A percentile compares a stretch with the other conserved stretches of the same genome.
Conservation (phyloP, 2,113 vertebrate species). For the Tamias sibiricus region DNA sequence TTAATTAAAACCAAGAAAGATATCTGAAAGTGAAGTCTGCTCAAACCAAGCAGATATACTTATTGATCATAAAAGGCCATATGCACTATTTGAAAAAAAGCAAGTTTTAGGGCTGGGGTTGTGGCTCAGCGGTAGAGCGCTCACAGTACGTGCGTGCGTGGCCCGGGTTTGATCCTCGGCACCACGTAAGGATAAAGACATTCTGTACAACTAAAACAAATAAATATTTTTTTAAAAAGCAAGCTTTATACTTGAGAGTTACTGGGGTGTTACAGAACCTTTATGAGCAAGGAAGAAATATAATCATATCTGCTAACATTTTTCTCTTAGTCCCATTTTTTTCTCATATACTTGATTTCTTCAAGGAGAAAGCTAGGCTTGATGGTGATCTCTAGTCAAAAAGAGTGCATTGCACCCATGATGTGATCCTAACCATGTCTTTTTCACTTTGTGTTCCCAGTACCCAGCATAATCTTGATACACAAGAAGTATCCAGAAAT, state of each 20-base stretch:
- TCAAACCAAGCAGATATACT: constrained; percentile 37
- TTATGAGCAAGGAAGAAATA: neutral
- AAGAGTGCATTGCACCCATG: neutral
- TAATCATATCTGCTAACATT: neutral
- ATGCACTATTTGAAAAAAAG: neutral
- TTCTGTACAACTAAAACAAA: too few species aligned
- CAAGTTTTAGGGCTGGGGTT: too few species aligned
- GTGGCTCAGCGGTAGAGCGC: too few species aligned
- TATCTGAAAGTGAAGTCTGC: constrained; percentile 13
- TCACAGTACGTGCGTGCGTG: too few species aligned
- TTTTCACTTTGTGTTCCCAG: constrained; percentile 39
- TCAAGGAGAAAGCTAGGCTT: constrained; percentile 16
- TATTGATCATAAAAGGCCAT: neutral
- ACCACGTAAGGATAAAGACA: too few species aligned
- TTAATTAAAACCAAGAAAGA: constrained; percentile 52
- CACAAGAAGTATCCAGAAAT: constrained; percentile 36
- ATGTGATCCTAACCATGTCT: neutral
- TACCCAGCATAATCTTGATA: constrained; percentile 14
- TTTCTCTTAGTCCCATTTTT: neutral
- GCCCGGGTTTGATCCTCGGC: too few species aligned
- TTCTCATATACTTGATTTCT: neutral
- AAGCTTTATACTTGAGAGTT: constrained; percentile 10
- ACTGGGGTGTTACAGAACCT: neutral
- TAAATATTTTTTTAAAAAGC: too few species aligned
- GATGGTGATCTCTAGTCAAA: constrained; percentile 1